phyloP scores from a whole-genome alignment of 2,888 invertebrate genomes.

The Crossocerus cetratus region DNA sequence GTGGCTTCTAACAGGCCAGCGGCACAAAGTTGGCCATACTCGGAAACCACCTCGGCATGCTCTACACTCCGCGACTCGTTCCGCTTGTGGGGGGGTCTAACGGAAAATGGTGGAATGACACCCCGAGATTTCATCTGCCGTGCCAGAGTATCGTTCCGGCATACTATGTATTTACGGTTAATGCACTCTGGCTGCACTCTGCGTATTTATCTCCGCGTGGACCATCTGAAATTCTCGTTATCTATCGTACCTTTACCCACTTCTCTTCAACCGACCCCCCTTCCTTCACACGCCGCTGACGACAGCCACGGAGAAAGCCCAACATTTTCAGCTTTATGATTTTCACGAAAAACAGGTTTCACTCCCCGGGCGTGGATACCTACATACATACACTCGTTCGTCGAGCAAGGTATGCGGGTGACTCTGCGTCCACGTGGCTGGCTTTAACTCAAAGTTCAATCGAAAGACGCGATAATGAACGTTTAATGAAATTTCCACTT shows the following conservation, averaged over 20 bases:
- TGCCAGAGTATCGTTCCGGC: constrained; percentile 2
- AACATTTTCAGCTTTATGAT: no score
- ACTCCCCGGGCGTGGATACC: no score
- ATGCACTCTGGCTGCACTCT: constrained; percentile 3
- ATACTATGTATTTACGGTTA: constrained; percentile 22
- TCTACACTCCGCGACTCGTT: background rate
- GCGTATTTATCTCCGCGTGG: constrained; percentile 3
- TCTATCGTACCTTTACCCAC: background rate
- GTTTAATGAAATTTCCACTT: no score
- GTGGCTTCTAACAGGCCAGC: constrained; percentile 52
- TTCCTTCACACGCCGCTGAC: no score
- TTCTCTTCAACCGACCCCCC: background rate
- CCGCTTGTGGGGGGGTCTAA: constrained; percentile 17
- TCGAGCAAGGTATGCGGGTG: no score
- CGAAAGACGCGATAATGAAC: no score
- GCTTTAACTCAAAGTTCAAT: no score
- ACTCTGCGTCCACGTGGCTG: no score
- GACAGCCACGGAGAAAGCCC: no score
- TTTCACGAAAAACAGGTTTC: no score
- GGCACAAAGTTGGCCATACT: constrained; percentile 37
- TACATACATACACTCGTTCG: no score
- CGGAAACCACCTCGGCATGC: constrained; percentile 35
- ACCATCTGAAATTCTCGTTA: background rate
- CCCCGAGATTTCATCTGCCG: constrained; percentile 27
- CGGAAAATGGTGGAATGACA: constrained; percentile 32